Conservation (phyloP, 2,888 invertebrate species). For the Apamea epomidion region DNA sequence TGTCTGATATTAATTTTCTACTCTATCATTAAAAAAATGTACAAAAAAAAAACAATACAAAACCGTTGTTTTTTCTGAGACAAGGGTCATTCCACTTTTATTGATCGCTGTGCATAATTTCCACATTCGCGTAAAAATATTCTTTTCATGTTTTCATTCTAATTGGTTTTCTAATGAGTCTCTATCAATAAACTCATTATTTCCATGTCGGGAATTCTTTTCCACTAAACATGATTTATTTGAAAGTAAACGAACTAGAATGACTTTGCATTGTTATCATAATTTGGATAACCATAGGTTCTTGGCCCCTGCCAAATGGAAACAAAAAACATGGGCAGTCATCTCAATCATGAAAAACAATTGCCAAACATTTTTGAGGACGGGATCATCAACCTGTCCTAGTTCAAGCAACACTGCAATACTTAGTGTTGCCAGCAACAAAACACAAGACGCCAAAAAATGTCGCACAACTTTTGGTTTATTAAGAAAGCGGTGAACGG, state of each 20-base stretch:
- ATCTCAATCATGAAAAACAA: background rate
- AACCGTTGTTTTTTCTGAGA: background rate
- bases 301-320: background rate
- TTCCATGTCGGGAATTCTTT: background rate
- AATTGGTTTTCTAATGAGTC: slow-evolving; percentile 14
- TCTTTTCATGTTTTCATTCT: background rate
- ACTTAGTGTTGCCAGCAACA: background rate
- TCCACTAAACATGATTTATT: slow-evolving; percentile 5
- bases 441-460: background rate
- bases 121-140: slow-evolving; percentile 2
- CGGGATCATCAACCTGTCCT: background rate
- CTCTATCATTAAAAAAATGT: background rate
- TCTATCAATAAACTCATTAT: slow-evolving; percentile 28
- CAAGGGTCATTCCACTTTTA: background rate
- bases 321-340: background rate
- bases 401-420: too few relatives aligned
- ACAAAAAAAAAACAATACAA: background rate
- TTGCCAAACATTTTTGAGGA: background rate
- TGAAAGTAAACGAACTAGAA: background rate
- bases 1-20: background rate
- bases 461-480: slow-evolving; percentile 4
- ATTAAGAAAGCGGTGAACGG: background rate
- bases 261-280: slow-evolving; percentile 12
- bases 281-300: slow-evolving; percentile 3
- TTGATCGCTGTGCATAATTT: background rate